These are phyloP conservation scores for Doris montereyensis DNA, from an alignment of 2,888 invertebrate genomes.

Conservation along the genomic window DNA sequence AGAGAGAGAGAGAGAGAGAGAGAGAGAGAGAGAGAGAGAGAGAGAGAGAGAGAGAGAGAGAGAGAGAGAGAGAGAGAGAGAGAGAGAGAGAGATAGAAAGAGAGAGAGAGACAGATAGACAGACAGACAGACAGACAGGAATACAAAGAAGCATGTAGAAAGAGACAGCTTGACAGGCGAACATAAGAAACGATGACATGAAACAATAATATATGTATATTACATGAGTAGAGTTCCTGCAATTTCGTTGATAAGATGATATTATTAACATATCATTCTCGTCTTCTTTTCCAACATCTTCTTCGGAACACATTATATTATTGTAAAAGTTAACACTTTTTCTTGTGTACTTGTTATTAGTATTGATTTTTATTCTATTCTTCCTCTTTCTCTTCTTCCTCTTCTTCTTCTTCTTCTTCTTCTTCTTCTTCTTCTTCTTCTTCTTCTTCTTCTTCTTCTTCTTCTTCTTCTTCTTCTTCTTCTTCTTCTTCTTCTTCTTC, in stretches of 20 bases:
- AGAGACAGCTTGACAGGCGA: background rate
- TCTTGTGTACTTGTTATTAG: too few species aligned
- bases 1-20: background rate
- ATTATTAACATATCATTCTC: too few species aligned
- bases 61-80: background rate
- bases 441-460: background rate
- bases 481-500: background rate
- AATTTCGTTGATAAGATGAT: too few species aligned
- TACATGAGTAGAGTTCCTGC: too few species aligned
- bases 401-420: background rate
- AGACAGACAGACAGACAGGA: too few species aligned
- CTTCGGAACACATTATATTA: too few species aligned
- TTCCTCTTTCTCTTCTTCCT: background rate
- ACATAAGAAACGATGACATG: background rate
- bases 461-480: too few species aligned
- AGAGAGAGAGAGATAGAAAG: too few species aligned
- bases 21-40: background rate
- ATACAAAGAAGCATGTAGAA: background rate
- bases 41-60: background rate
- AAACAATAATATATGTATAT: too few species aligned
- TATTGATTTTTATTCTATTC: too few species aligned
- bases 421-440: background rate
- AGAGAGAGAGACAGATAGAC: too few species aligned
- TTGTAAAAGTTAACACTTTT: too few species aligned
- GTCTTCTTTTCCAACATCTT: slow-evolving; percentile 44